A percentile compares a stretch with the other conserved stretches of the same genome.
phyloP scores from a whole-genome alignment of 2,113 vertebrate species.

The Oenanthe oenanthe region DNA sequence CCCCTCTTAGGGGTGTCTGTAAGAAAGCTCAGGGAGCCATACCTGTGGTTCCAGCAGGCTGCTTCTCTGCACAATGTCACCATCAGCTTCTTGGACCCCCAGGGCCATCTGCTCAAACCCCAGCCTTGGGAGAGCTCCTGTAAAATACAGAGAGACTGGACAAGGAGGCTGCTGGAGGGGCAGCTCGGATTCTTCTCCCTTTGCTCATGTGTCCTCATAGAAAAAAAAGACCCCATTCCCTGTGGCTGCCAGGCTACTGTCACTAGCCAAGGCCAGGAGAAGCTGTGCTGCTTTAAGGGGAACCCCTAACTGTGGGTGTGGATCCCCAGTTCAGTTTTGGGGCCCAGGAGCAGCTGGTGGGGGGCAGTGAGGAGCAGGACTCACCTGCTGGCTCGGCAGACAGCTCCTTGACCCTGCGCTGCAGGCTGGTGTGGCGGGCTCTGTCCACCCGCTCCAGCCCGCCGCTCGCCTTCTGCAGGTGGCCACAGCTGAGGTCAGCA shows the following conservation, averaged over 20 bases:
- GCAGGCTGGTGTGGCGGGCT: constrained; percentile 47
- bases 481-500: constrained; percentile 29
- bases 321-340: background rate
- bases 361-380: background rate
- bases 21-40: background rate
- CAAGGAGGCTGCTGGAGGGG: background rate
- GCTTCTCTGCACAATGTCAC: constrained; percentile 75
- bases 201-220: fast-evolving
- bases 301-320: fast-evolving
- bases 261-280: background rate
- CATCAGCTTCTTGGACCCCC: constrained; percentile 69
- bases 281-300: background rate
- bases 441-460: constrained; percentile 40
- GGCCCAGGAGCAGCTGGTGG: background rate
- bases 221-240: background rate
- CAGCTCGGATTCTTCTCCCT: background rate
- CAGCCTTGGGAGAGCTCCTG: constrained; percentile 63
- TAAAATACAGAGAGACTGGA: background rate
- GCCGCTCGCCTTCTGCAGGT: background rate
- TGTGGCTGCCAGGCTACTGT: background rate
- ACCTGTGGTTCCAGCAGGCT: constrained; percentile 79
- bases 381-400: constrained; percentile 35
- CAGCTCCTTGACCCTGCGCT: constrained; percentile 1
- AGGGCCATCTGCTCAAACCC: constrained; percentile 65
- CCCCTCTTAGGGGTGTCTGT: background rate